A percentile compares a stretch with the other conserved stretches of the same genome.
phyloP scores from a whole-genome alignment of 2,888 invertebrate genomes.

The Schizotus pectinicornis region DNA sequence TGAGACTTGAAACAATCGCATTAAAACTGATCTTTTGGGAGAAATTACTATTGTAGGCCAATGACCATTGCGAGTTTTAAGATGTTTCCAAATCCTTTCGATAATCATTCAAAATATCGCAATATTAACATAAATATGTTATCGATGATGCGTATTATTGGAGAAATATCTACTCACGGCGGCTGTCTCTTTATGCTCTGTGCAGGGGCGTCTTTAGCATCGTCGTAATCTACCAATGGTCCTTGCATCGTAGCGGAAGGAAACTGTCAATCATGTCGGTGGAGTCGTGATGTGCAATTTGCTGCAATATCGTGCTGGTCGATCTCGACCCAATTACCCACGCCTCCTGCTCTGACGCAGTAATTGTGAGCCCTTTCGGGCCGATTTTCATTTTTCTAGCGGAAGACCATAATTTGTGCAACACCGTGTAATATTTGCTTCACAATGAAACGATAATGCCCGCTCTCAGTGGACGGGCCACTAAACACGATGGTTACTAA shows the following conservation, averaged over 20 bases:
- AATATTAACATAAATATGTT: no score
- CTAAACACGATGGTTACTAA: slow-evolving; percentile 27
- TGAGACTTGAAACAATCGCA: no score
- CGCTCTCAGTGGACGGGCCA: slow-evolving; percentile 30
- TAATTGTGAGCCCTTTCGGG: slow-evolving; percentile 52
- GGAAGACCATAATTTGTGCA: slow-evolving; percentile 57
- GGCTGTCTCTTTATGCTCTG: no score
- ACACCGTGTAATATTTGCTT: slow-evolving; percentile 54
- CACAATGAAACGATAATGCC: slow-evolving; percentile 51
- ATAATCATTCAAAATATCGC: no score
- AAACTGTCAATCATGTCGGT: slow-evolving; percentile 51
- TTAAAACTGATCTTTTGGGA: no score
- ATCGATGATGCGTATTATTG: no score
- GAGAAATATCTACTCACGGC: no score
- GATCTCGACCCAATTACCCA: slow-evolving; percentile 41
- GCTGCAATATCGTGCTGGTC: slow-evolving; percentile 46
- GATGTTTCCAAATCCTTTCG: no score
- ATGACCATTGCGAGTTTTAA: no score
- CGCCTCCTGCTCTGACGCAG: slow-evolving; percentile 49
- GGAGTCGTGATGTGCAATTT: slow-evolving; percentile 52
- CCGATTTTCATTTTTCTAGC: slow-evolving; percentile 52
- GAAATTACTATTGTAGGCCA: no score
- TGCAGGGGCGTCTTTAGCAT: slow-evolving; percentile 16
- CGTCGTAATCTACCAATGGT: slow-evolving; percentile 20
- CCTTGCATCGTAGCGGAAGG: slow-evolving; percentile 49